Evolutionary conservation across 2,797 vertebrate genomes (phyloP).

Genomic region (Peromyscus eremicus): DNA sequence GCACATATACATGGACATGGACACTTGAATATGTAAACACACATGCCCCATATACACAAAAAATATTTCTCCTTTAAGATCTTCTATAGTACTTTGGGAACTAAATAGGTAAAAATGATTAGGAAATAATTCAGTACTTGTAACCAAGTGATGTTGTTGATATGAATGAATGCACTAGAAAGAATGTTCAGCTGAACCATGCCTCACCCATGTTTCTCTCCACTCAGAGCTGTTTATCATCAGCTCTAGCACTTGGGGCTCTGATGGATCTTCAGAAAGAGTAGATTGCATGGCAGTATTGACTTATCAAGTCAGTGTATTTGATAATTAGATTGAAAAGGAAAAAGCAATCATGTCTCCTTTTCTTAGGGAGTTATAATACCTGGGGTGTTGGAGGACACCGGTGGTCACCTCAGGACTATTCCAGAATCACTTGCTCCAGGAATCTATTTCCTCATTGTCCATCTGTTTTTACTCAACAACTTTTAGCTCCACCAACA

Average conservation of each 20-base stretch:
- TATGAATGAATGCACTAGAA: neutral
- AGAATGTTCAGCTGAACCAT: neutral
- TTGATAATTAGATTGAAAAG: conserved; percentile 9
- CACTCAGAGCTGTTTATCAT: neutral
- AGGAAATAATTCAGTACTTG: neutral
- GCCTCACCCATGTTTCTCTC: fast-evolving
- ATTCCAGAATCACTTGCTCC: neutral
- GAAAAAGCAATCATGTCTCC: neutral
- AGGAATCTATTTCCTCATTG: neutral
- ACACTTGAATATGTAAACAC: neutral
- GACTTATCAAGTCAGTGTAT: conserved; percentile 19
- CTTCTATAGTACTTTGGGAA: neutral
- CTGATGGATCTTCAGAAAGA: neutral
- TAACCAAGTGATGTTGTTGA: conserved; percentile 15
- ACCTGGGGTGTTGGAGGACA: neutral
- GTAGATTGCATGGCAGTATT: neutral
- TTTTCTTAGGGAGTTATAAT: neutral
- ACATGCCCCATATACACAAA: neutral
- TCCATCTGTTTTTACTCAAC: neutral
- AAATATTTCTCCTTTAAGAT: neutral
- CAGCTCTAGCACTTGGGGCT: neutral
- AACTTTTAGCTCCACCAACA: neutral
- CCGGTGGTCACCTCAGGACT: too few species aligned
- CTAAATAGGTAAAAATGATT: neutral
- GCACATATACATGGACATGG: neutral